Evolutionary conservation across 2,888 invertebrate species (phyloP).

Genomic region (Epinotia brunnichana): DNA sequence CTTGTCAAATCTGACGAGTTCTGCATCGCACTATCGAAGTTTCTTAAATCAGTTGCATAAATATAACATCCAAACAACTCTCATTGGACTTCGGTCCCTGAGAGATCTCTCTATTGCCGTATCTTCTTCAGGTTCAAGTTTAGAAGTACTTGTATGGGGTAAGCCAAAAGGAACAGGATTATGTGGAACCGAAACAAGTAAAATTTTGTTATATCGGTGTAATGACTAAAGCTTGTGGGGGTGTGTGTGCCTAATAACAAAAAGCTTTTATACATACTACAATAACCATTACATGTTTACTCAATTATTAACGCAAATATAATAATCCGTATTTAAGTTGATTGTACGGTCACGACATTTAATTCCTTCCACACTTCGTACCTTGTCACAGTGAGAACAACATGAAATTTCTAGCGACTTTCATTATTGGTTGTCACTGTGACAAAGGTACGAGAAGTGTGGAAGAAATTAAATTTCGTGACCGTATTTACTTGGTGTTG

Average conservation of each 20-base stretch:
- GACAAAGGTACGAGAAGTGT: not conserved
- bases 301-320: not conserved
- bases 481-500: not conserved
- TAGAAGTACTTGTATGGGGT: too few species aligned
- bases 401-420: slow-evolving; percentile 1
- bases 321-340: slow-evolving; percentile 7
- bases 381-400: not conserved
- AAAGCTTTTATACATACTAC: slow-evolving; percentile 16
- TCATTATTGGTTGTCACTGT: slow-evolving; percentile 11
- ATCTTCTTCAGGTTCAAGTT: too few species aligned
- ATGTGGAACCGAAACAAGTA: too few species aligned
- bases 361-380: too few species aligned
- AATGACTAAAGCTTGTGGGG: slow-evolving; percentile 11
- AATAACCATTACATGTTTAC: slow-evolving; percentile 17
- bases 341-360: not conserved
- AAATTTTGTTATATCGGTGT: too few species aligned
- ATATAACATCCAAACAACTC: too few species aligned
- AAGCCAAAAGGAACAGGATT: too few species aligned
- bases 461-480: not conserved
- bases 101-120: too few species aligned
- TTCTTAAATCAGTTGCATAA: too few species aligned
- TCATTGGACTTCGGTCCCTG: too few species aligned
- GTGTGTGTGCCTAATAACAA: slow-evolving; percentile 15
- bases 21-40: too few species aligned
- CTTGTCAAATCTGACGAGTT: too few species aligned